phyloP scores from a whole-genome alignment of 2,113 vertebrate species.

The Pteruthius melanotis region DNA sequence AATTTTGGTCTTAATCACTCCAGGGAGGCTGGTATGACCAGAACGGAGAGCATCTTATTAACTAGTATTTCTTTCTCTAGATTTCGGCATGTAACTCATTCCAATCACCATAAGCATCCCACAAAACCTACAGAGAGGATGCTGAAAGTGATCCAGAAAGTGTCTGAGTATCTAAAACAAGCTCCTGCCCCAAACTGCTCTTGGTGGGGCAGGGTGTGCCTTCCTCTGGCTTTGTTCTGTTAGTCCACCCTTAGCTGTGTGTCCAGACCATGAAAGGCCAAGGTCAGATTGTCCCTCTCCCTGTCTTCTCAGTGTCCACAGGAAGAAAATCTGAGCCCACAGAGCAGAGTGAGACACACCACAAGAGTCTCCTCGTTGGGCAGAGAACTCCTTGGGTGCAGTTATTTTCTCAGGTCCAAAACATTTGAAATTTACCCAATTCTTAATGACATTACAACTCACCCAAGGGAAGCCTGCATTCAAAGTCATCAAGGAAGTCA shows the following conservation, averaged over 20 bases:
- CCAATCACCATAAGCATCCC: background rate
- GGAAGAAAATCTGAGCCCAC: background rate
- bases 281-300: background rate
- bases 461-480: background rate
- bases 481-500: background rate
- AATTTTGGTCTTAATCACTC: background rate
- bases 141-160: background rate
- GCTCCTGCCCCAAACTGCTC: background rate
- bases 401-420: background rate
- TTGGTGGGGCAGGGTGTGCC: fast-evolving
- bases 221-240: background rate
- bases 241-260: background rate
- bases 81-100: background rate
- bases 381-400: background rate
- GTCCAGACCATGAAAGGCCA: background rate
- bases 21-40: background rate
- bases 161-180: background rate
- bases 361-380: background rate
- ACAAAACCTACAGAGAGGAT: background rate
- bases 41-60: background rate
- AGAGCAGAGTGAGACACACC: background rate
- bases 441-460: background rate
- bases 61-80: background rate
- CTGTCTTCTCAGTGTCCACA: background rate
- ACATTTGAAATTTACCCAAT: background rate